Evolutionary conservation across 2,797 vertebrate species (phyloP).

Genomic region (Chiloscyllium punctatum): DNA sequence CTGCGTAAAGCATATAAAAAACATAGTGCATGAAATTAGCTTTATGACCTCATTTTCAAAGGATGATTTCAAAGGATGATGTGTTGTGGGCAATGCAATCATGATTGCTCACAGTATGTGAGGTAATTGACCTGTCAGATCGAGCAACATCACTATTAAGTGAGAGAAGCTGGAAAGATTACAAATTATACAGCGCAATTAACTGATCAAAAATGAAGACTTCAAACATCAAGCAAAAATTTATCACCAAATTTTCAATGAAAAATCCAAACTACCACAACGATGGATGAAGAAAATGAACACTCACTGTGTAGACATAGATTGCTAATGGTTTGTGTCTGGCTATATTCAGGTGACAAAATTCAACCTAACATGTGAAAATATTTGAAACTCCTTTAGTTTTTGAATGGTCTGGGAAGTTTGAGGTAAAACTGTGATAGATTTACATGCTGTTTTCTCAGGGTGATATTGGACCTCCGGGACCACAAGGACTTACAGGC

Average conservation of each 20-base stretch:
- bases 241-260: neutral
- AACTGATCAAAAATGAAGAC: neutral
- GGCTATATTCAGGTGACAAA: neutral
- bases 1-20: neutral
- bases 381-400: neutral
- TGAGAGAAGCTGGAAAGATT: neutral
- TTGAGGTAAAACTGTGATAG: constrained; percentile 26
- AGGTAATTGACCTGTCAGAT: neutral
- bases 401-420: neutral
- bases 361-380: neutral
- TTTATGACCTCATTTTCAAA: neutral
- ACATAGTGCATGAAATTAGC: neutral
- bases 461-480: constrained; percentile 65
- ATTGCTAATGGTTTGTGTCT: neutral
- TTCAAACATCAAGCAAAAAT: neutral
- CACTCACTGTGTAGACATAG: neutral
- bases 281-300: neutral
- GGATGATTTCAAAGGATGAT: neutral
- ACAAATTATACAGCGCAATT: neutral
- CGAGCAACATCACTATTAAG: neutral
- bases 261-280: neutral
- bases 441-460: constrained; percentile 47
- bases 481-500: constrained; percentile 62
- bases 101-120: neutral
- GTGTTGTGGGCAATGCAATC: neutral